phyloP scores from a whole-genome alignment of 2,888 invertebrate genomes.

The Cryptocephalus moraei region DNA sequence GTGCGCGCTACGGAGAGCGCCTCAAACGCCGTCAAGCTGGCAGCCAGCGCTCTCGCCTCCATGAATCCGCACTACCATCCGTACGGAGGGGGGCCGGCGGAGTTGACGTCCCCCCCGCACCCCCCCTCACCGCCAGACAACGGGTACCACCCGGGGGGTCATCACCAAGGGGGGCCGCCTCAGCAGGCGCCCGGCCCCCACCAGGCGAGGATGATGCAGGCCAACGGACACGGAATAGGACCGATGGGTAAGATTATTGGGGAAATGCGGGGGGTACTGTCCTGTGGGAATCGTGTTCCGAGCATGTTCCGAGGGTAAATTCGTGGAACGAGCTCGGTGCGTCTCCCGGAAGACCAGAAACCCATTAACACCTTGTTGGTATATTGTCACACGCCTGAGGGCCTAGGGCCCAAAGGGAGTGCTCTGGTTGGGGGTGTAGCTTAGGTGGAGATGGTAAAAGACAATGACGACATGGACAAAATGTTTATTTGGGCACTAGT shows the following conservation, averaged over 20 bases:
- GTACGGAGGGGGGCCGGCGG: constrained; percentile 57
- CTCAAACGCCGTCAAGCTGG: constrained; percentile 63
- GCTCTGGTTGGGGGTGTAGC: too few species aligned
- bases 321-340: too few species aligned
- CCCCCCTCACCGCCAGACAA: constrained; percentile 66
- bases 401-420: too few species aligned
- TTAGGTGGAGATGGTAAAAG: too few species aligned
- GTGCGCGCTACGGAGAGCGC: constrained; percentile 21
- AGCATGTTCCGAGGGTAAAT: too few species aligned
- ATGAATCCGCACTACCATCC: constrained; percentile 89
- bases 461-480: too few species aligned
- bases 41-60: constrained; percentile 71
- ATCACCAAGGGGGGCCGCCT: constrained; percentile 39
- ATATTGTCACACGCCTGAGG: too few species aligned
- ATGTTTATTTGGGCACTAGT: too few species aligned
- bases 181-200: not conserved
- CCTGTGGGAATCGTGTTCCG: too few species aligned
- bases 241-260: constrained; percentile 30
- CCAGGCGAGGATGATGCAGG: constrained; percentile 36
- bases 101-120: constrained; percentile 69
- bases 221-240: constrained; percentile 40
- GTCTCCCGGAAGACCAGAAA: too few species aligned
- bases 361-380: too few species aligned
- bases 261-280: too few species aligned
- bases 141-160: constrained; percentile 45